A percentile compares a stretch with the other conserved stretches of the same genome.
Evolutionary conservation across 2,888 invertebrate species (phyloP).

Genomic region (Protophormia terraenovae): DNA sequence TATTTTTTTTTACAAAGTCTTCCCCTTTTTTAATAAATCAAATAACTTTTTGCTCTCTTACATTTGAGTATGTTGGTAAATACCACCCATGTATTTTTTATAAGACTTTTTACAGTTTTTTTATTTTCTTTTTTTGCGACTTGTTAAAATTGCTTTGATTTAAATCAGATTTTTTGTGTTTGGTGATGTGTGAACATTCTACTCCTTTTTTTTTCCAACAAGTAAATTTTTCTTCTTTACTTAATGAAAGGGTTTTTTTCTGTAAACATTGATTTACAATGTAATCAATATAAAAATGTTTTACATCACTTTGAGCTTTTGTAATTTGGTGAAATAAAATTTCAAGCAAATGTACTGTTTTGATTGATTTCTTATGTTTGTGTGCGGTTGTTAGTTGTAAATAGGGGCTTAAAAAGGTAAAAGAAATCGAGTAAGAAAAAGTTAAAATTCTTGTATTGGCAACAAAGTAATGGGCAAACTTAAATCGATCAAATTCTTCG

Average conservation of each 20-base stretch:
- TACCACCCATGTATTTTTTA: constrained; percentile 9
- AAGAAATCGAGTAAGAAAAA: neutral
- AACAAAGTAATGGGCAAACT: neutral
- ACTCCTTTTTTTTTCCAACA: constrained; percentile 8
- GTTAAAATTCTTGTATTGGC: neutral
- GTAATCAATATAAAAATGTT: constrained; percentile 58
- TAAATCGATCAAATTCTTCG: neutral
- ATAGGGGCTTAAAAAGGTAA: neutral
- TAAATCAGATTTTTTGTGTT: constrained; percentile 40
- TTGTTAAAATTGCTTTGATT: constrained; percentile 51
- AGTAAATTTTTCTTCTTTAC: neutral
- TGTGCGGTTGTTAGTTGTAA: neutral
- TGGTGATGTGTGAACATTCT: constrained; percentile 35
- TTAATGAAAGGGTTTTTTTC: constrained; percentile 57
- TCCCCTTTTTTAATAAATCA: constrained; percentile 33
- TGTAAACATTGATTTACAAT: constrained; percentile 52
- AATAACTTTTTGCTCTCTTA: constrained; percentile 23
- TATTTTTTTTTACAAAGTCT: neutral
- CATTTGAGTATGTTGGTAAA: neutral
- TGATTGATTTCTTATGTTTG: constrained; percentile 49
- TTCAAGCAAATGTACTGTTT: constrained; percentile 14
- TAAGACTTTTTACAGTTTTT: neutral
- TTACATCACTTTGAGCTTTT: constrained; percentile 32
- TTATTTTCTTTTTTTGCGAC: constrained; percentile 4
- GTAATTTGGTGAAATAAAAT: constrained; percentile 18